Evolutionary conservation across 2,888 invertebrate genomes (phyloP).

Genomic region (Zonitis immaculata): DNA sequence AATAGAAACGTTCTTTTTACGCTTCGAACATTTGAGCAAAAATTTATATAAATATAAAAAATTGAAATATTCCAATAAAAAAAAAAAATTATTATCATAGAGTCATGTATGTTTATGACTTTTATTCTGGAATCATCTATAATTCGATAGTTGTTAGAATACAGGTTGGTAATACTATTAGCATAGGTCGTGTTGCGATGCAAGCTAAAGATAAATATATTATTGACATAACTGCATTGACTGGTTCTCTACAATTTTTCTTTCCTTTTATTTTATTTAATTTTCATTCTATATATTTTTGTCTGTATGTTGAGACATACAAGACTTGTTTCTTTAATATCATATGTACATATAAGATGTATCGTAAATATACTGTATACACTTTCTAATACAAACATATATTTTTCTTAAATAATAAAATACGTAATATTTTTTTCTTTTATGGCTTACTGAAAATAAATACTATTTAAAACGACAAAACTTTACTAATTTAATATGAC

Average conservation of each 20-base stretch:
- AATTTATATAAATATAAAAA: too few relatives aligned
- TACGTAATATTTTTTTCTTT: too few relatives aligned
- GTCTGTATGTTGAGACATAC: too few relatives aligned
- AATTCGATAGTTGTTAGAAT: slow-evolving; percentile 3
- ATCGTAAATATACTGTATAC: slow-evolving; percentile 21
- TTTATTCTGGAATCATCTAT: too few relatives aligned
- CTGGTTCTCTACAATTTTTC: slow-evolving; percentile 14
- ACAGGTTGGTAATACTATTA: slow-evolving; percentile 21
- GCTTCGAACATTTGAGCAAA: background rate
- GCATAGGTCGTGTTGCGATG: slow-evolving; percentile 21
- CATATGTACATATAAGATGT: slow-evolving; percentile 10
- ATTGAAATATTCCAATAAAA: background rate
- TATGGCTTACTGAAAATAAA: slow-evolving; percentile 6
- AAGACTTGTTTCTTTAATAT: slow-evolving; percentile 16
- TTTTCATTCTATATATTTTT: too few relatives aligned
- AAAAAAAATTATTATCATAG: too few relatives aligned
- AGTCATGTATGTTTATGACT: too few relatives aligned
- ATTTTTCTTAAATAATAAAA: too few relatives aligned
- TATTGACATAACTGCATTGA: slow-evolving; percentile 26
- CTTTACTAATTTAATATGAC: too few relatives aligned
- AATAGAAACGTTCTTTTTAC: background rate
- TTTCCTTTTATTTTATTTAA: too few relatives aligned
- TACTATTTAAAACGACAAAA: slow-evolving; percentile 15
- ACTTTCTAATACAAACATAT: slow-evolving; percentile 16
- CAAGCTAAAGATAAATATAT: slow-evolving; percentile 22